These are phyloP conservation scores for Mustelus asterias DNA, from an alignment of 2,113 vertebrate species.

Conservation along the genomic window DNA sequence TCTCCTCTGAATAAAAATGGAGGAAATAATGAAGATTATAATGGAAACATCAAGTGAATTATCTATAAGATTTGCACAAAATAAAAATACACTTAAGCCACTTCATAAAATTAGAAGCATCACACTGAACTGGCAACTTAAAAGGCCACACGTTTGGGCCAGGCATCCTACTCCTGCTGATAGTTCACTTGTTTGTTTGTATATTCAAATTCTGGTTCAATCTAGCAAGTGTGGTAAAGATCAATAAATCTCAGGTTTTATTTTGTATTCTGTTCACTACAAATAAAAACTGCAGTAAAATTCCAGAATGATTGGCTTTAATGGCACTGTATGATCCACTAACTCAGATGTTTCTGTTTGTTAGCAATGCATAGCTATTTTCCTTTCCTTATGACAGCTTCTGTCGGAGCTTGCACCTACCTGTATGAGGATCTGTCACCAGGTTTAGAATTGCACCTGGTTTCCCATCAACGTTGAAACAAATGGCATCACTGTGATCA, in stretches of 20 bases:
- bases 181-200: too few species aligned
- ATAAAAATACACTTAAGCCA: not conserved
- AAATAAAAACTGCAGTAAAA: not conserved
- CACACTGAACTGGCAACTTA: not conserved
- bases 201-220: not conserved
- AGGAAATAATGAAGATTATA: not conserved
- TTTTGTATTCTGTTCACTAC: not conserved
- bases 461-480: constrained; percentile 83
- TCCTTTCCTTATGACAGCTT: not conserved
- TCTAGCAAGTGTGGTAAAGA: not conserved
- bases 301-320: not conserved
- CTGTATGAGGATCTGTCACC: constrained; percentile 71
- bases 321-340: not conserved
- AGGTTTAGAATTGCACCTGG: constrained; percentile 79
- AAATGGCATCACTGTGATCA: constrained; percentile 70
- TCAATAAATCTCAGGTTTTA: not conserved
- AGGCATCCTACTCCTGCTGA: too few species aligned
- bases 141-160: not conserved
- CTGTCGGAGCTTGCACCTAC: constrained; percentile 49
- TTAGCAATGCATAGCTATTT: not conserved
- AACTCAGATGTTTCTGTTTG: not conserved
- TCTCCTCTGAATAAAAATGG: not conserved
- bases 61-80: not conserved
- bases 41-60: not conserved
- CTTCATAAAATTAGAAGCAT: not conserved